phyloP scores from a whole-genome alignment of 1,140 invertebrate species.

The Ceratitis capitata region DNA sequence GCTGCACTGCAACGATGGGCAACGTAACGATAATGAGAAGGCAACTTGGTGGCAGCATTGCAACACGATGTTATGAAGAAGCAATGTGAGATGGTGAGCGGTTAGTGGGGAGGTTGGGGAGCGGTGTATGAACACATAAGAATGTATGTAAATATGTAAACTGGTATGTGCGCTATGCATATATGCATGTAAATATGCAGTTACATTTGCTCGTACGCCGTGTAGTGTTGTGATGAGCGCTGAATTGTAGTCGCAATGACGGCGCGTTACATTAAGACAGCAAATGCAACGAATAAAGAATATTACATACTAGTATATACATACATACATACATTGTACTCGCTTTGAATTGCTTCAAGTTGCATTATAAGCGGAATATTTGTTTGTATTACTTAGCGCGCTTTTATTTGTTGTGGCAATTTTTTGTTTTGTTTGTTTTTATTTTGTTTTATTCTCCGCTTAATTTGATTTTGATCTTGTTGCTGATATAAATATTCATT shows the following conservation, averaged over 20 bases:
- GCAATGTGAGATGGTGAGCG: not conserved
- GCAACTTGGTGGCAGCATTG: not conserved
- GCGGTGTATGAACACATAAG: not conserved
- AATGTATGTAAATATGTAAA: not conserved
- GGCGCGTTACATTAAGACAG: not conserved
- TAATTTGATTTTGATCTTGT: constrained; percentile 10
- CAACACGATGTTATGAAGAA: not conserved
- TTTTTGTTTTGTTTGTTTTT: not conserved
- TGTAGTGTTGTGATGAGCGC: not conserved
- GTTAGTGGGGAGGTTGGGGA: not conserved
- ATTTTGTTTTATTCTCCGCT: not conserved
- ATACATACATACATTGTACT: not conserved
- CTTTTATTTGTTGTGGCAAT: not conserved
- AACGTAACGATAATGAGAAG: not conserved
- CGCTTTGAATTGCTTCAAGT: not conserved
- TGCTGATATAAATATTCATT: not conserved
- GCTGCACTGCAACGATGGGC: not conserved
- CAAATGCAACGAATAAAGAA: not conserved
- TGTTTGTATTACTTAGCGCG: no score
- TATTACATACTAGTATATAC: no score
- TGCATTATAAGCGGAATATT: not conserved
- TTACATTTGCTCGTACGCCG: not conserved
- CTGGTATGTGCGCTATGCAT: not conserved
- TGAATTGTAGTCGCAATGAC: not conserved
- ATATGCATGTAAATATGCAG: not conserved